Conservation (phyloP, 2,113 vertebrate species). For the Brachionichthys hirsutus region DNA sequence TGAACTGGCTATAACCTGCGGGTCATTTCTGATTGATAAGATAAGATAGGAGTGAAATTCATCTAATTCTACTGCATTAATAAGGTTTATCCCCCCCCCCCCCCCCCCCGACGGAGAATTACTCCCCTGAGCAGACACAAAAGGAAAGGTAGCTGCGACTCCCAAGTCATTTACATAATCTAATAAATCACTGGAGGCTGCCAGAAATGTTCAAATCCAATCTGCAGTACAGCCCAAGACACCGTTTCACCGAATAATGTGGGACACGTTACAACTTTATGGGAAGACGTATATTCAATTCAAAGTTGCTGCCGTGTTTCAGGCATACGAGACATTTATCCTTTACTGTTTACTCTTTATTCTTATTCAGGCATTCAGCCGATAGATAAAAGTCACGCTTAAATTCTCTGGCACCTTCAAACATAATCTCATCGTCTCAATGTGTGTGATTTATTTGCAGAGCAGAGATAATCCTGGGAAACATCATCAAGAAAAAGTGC, state of each 20-base stretch:
- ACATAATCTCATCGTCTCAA: slow-evolving; percentile 43
- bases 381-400: slow-evolving; percentile 44
- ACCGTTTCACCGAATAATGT: slow-evolving; percentile 30
- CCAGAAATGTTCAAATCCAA: slow-evolving; percentile 23
- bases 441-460: slow-evolving; percentile 67
- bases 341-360: slow-evolving; percentile 19
- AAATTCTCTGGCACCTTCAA: slow-evolving; percentile 10
- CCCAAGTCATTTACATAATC: slow-evolving; percentile 47
- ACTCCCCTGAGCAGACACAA: slow-evolving; percentile 8
- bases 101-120: too few relatives aligned
- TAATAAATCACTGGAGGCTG: slow-evolving; percentile 43
- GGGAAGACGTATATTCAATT: slow-evolving; percentile 51
- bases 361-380: slow-evolving; percentile 38
- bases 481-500: slow-evolving; percentile 98
- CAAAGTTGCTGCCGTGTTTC: slow-evolving; percentile 33
- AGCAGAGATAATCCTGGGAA: slow-evolving; percentile 95
- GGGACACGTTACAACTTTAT: background rate
- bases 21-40: too few relatives aligned
- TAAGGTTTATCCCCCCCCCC: background rate
- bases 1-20: too few relatives aligned
- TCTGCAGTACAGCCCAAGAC: slow-evolving; percentile 12
- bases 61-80: too few relatives aligned
- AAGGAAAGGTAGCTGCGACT: slow-evolving; percentile 22
- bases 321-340: background rate
- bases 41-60: too few relatives aligned